Evolutionary conservation across 1,140 invertebrate genomes (phyloP).

Genomic region (Diorhabda elongata): DNA sequence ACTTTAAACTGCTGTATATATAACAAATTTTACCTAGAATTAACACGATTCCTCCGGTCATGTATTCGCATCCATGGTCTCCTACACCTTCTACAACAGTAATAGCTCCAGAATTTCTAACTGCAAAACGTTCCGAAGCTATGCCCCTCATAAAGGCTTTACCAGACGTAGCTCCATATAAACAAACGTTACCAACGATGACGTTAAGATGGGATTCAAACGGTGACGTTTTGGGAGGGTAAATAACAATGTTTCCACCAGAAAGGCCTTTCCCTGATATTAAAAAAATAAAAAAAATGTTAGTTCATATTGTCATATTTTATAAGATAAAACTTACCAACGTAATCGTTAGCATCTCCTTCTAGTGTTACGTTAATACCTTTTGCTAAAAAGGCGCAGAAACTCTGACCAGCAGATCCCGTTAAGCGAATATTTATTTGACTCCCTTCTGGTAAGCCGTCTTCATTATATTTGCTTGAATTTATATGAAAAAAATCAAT

Average conservation of each 20-base stretch:
- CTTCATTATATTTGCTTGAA: slow-evolving; percentile 80
- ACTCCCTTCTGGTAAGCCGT: slow-evolving; percentile 75
- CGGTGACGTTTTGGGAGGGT: slow-evolving; percentile 80
- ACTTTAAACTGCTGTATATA: background rate
- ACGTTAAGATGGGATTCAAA: slow-evolving; percentile 91
- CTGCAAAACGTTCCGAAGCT: slow-evolving; percentile 96
- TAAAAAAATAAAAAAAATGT: background rate
- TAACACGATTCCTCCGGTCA: slow-evolving; percentile 92
- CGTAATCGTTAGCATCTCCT: slow-evolving; percentile 98
- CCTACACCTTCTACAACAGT: slow-evolving; percentile 93
- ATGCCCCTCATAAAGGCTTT: slow-evolving; percentile 94
- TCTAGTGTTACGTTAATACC: slow-evolving; percentile 88
- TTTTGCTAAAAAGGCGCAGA: slow-evolving; percentile 94
- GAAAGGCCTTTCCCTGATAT: slow-evolving; percentile 75
- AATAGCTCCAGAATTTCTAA: slow-evolving; percentile 92
- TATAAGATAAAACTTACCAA: slow-evolving; percentile 57
- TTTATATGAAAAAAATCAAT: background rate
- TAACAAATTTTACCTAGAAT: slow-evolving; percentile 72
- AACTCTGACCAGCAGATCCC: slow-evolving; percentile 98
- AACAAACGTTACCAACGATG: slow-evolving; percentile 96
- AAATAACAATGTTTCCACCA: slow-evolving; percentile 92
- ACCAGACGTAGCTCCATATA: slow-evolving; percentile 95
- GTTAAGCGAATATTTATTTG: slow-evolving; percentile 82
- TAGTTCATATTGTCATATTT: slow-evolving; percentile 4
- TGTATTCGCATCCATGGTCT: slow-evolving; percentile 99